Evolutionary conservation across 2,797 vertebrate species (phyloP).

Genomic region (Sylvilagus floridanus): DNA sequence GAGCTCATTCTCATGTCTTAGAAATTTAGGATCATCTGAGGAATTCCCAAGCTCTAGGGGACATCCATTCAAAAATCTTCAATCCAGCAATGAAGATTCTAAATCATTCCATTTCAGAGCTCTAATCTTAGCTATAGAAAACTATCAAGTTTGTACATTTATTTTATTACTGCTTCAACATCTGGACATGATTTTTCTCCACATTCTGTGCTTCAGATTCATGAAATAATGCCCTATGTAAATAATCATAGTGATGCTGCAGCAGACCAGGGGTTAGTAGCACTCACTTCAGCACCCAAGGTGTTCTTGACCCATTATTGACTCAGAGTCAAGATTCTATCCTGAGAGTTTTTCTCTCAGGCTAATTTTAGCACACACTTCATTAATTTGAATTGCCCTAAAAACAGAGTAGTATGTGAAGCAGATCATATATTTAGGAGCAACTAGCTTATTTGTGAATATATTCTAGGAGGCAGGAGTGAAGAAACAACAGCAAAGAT

Average conservation of each 20-base stretch:
- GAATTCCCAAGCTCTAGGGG: not conserved
- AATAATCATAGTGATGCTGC: not conserved
- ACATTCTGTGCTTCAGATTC: not conserved
- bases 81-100: not conserved
- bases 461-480: not conserved
- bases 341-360: not conserved
- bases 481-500: not conserved
- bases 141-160: not conserved
- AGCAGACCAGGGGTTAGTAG: not conserved
- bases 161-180: not conserved
- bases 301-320: not conserved
- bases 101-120: not conserved
- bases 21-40: not conserved
- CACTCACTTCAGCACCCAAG: not conserved
- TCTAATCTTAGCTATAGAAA: not conserved
- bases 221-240: not conserved
- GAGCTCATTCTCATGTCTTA: not conserved
- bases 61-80: not conserved
- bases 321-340: not conserved
- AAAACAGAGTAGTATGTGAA: not conserved
- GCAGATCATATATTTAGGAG: not conserved
- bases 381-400: not conserved
- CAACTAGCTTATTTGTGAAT: not conserved
- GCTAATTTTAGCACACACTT: not conserved
- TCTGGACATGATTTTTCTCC: not conserved